phyloP scores from a whole-genome alignment of 2,888 invertebrate species.

The Salticus scenicus region DNA sequence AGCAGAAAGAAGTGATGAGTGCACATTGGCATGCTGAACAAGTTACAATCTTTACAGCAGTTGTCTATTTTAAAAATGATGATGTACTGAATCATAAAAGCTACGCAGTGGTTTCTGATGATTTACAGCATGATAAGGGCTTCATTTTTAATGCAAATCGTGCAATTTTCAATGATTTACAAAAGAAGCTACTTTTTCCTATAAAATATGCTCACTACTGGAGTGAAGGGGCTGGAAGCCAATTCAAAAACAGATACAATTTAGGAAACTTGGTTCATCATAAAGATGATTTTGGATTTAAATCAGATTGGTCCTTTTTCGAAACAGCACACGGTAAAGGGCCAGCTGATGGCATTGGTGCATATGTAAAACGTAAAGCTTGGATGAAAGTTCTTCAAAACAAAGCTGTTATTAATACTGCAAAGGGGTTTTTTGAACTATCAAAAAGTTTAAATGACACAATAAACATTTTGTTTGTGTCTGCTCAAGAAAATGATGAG shows the following conservation, averaged over 20 bases:
- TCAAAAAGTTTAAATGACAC: slow-evolving; percentile 7
- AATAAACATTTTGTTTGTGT: neutral
- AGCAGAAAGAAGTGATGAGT: slow-evolving; percentile 13
- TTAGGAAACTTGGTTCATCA: slow-evolving; percentile 34
- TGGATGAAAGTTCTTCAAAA: neutral
- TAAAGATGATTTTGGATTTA: slow-evolving; percentile 13
- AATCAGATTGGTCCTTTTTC: slow-evolving; percentile 18
- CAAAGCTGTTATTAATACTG: slow-evolving; percentile 1
- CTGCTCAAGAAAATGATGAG: neutral
- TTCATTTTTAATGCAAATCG: neutral
- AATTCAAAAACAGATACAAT: slow-evolving; percentile 22
- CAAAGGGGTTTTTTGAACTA: neutral
- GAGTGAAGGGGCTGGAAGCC: slow-evolving; percentile 10
- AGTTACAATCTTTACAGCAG: slow-evolving; percentile 12
- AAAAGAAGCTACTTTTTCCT: neutral
- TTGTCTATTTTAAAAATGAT: neutral
- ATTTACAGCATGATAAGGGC: neutral
- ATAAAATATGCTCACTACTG: slow-evolving; percentile 11
- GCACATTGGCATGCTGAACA: neutral
- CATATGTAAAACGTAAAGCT: neutral
- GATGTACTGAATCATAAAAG: neutral
- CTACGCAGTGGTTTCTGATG: neutral
- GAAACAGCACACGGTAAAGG: slow-evolving; percentile 19
- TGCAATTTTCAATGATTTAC: neutral
- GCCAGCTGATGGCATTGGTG: slow-evolving; percentile 16